Evolutionary conservation across 30 jellyfish, hydroid and myxozoan genomes (phyloP), one percentile per base, ranked within the genome.

Genomic region (Aurelia sp.): DNA sequence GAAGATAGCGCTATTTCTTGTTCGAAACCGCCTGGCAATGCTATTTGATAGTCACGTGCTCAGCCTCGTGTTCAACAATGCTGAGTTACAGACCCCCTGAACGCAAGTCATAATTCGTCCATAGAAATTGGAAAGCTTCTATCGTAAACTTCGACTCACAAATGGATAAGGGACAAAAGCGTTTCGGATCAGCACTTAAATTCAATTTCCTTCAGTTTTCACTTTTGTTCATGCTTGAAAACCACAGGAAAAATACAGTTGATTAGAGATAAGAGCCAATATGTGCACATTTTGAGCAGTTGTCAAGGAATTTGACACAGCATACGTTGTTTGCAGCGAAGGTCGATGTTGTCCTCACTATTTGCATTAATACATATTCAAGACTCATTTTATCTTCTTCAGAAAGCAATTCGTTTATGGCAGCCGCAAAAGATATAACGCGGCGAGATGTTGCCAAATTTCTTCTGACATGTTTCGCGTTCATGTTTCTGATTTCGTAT

Each of bases 151-250:
- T 67, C 84, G 51, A 38, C 40, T 79, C 89, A 79, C 89, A 62
- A 79, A 79, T 79, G 80, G 80, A 79, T 44, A 50, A 79, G 71
- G 44, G 38, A 84, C 93, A 84, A 84, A 72, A 84, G 93, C 93
- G 93, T 84, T 84, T 72, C 88, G 88, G 93, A 84, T 84, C 93
- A 84, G 81, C 87, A 84, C 93, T 62, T 84, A 63, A 84, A 84
- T 84, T 73, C 85, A 73, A 84, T 84, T 84, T 79, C 81, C 89
- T 64, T 79, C 24, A 62, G 81, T 62, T 63, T 79, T 84, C 67
- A 41, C 80, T 21, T 82, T 83, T 52, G 86, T 72, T 82, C 91
- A 62, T 24, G 78, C 5, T n/a, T 63, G 38, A 27, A 63, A 83
- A 70, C 92, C 92, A 72, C 86, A 83, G 52, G 75, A 19, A 57